Conservation (phyloP, 1,140 invertebrate species). For the Eulimnadia texana region DNA sequence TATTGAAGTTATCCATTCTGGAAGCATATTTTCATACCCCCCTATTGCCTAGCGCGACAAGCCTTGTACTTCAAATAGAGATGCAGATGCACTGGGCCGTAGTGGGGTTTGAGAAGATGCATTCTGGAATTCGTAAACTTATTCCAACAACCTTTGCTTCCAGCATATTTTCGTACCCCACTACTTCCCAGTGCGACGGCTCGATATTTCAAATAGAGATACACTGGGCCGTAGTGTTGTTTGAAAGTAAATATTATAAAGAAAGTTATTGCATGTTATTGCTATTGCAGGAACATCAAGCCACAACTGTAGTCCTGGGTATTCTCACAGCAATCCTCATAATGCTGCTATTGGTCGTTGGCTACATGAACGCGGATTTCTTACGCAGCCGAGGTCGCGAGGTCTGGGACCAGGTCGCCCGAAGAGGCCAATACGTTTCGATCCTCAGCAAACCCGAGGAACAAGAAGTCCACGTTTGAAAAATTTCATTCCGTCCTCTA, state of each 20-base stretch:
- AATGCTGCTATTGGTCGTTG: slow-evolving; percentile 36
- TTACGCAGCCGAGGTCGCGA: not conserved
- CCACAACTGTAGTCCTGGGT: slow-evolving; percentile 36
- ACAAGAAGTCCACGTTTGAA: slow-evolving; percentile 12
- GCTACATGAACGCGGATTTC: slow-evolving; percentile 40
- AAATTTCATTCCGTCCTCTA: no score
- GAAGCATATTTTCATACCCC: no score
- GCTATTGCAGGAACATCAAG: slow-evolving; percentile 21
- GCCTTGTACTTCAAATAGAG: no score
- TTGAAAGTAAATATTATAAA: not conserved
- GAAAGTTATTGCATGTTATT: not conserved
- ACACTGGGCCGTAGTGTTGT: slow-evolving; percentile 3
- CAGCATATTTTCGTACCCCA: not conserved
- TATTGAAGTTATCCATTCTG: no score
- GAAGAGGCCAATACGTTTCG: slow-evolving; percentile 4
- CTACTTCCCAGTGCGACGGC: not conserved
- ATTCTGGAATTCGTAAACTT: no score
- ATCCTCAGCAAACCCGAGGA: slow-evolving; percentile 14
- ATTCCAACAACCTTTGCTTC: no score
- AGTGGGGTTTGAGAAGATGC: no score
- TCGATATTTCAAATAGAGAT: slow-evolving; percentile 10
- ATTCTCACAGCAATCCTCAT: slow-evolving; percentile 37
- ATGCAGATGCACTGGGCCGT: no score
- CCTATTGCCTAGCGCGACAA: no score
- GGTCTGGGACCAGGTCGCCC: slow-evolving; percentile 8